These are phyloP conservation scores for Cyprinodon diabolis DNA, from an alignment of 2,797 vertebrate species.

Conservation along the genomic window DNA sequence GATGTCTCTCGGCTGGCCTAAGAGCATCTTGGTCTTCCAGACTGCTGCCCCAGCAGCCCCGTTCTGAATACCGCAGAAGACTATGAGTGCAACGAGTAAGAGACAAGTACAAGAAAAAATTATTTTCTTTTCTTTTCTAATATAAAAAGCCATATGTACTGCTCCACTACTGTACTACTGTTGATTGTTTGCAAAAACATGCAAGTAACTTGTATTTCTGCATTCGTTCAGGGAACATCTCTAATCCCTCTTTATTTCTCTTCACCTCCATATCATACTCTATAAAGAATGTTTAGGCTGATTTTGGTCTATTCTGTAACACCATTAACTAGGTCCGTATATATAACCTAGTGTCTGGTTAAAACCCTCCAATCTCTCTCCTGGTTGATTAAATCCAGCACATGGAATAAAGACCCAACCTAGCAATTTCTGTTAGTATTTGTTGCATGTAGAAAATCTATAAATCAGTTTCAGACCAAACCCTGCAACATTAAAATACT, in stretches of 20 bases:
- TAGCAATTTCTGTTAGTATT: neutral
- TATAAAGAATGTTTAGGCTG: neutral
- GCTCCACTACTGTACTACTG: no score
- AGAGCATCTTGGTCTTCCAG: no score
- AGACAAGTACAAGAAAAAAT: no score
- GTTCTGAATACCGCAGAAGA: no score
- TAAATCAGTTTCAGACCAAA: constrained; percentile 25
- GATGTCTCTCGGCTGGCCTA: no score
- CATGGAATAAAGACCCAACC: neutral
- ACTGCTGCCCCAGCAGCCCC: no score
- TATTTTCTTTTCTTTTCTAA: neutral
- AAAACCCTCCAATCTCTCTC: neutral
- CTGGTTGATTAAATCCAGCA: neutral
- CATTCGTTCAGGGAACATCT: neutral
- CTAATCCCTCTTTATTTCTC: neutral
- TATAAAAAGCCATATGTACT: neutral
- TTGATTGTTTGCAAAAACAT: neutral
- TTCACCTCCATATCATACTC: neutral
- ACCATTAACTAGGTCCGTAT: neutral
- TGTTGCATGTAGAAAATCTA: constrained; percentile 9
- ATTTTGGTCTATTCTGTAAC: neutral
- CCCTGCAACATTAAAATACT: constrained; percentile 26
- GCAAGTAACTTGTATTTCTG: neutral
- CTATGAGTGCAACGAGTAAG: no score
- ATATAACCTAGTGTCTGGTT: neutral